Conservation (phyloP, 2,113 vertebrate genomes). For the Alces alces region DNA sequence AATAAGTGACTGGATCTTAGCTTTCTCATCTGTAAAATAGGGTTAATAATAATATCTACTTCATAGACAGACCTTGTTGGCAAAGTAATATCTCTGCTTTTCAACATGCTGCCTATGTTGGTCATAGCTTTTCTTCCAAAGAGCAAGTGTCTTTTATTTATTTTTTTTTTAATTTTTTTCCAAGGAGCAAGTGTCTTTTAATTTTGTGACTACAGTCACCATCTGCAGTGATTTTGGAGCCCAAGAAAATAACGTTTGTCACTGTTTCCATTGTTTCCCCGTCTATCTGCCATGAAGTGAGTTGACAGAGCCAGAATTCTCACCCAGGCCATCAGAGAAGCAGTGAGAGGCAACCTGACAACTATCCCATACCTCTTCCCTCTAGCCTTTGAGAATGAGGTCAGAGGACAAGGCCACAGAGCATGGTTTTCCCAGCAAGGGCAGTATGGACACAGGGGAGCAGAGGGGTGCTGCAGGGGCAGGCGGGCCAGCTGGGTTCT, state of each 20-base stretch:
- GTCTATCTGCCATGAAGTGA: background rate
- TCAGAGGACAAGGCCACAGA: background rate
- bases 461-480: rapidly evolving
- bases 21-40: too few species aligned
- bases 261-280: background rate
- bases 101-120: background rate
- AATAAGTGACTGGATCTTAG: too few species aligned
- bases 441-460: rapidly evolving
- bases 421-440: background rate
- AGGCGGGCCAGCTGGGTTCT: background rate
- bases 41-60: too few species aligned
- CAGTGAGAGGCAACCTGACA: background rate
- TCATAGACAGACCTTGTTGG: background rate
- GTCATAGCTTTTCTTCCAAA: background rate
- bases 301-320: background rate
- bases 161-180: too few species aligned
- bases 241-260: background rate
- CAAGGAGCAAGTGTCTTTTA: background rate
- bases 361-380: rapidly evolving
- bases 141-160: background rate
- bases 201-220: background rate
- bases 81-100: background rate
- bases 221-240: background rate
- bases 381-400: background rate
- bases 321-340: background rate